Evolutionary conservation across 1,140 invertebrate species (phyloP).

Genomic region (Cotesia glomerata): DNA sequence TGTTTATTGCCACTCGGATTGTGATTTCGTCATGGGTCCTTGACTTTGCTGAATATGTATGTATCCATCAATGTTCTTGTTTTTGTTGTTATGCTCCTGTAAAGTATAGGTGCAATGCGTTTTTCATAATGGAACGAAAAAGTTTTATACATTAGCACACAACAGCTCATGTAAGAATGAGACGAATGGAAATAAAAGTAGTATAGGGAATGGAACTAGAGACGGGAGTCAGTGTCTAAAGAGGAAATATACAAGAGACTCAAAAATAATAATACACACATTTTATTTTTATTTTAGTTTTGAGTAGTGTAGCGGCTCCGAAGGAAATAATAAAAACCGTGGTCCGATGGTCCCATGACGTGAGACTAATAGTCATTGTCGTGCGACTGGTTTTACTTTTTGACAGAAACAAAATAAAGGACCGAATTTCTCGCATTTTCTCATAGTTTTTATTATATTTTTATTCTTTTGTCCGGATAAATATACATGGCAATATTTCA

Average conservation of each 20-base stretch:
- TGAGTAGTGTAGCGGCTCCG: background rate
- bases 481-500: no score
- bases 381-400: constrained; percentile 16
- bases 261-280: background rate
- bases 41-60: constrained; percentile 45
- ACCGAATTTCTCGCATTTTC: constrained; percentile 25
- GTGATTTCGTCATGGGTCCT: constrained; percentile 54
- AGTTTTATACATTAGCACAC: constrained; percentile 14
- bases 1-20: constrained; percentile 46
- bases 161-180: background rate
- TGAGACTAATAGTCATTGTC: constrained; percentile 37
- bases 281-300: background rate
- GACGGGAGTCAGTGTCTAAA: background rate
- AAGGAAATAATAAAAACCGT: background rate
- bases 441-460: constrained; percentile 2
- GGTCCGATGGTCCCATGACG: constrained; percentile 15
- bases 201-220: background rate
- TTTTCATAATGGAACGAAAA: constrained; percentile 30
- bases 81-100: no score
- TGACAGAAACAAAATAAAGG: constrained; percentile 4
- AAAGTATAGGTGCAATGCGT: constrained; percentile 7
- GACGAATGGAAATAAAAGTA: background rate
- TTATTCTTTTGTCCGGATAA: background rate
- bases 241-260: background rate
- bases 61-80: background rate